Evolutionary conservation across 2,888 invertebrate genomes (phyloP), one percentile per base, ranked within the genome.

Genomic region (Orthonevra nobilis): DNA sequence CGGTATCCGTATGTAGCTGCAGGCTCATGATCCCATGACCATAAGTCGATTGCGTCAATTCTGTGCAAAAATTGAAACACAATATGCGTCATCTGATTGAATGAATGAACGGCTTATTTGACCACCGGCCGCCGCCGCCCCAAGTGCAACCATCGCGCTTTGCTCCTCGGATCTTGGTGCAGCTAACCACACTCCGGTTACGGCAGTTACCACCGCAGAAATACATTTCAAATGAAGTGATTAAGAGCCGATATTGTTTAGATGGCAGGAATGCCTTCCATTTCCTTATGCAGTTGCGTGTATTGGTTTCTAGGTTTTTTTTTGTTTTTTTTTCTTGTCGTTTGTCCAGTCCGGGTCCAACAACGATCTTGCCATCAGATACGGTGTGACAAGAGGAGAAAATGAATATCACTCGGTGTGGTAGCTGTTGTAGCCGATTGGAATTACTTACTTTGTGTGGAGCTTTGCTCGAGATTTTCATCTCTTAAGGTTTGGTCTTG

Each of bases 221-320:
- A 61, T 48, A 83, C 85, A 84, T 86, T 85, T 86, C 83, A 85
- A 86, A 86, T 85, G 84, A 85, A 85, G 86, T 84, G 86, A 85
- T 85, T 85, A 85, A 85, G 84, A 68, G 84, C 83, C 83, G 64
- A 72, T 72, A 72, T 54, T 61, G 72, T 72, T 66, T 66, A 52
- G 70, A 44, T 77, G 63, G 60, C 38, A 58, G 64, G 77, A 77
- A 77, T 77, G 77, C 40, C 60, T 64, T 60, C 60, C 19, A 77
- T 72, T 77, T 77, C 72, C 77, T 77, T 77, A 66, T 46, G 32
- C 46, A 60, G 66, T 64, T 60, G 58, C 30, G 52, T 77, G 52
- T 64, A 46, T 52, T 56, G 69, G 19, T 69, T n/a, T n/a, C 34
- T 58, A 12, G 14, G 5, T 28, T 54, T 54, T 38, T 32, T 40